Base-by-base conservation (phyloP, 35 echinoderm and acorn worm species). In the Chiridota heheva region DNA sequence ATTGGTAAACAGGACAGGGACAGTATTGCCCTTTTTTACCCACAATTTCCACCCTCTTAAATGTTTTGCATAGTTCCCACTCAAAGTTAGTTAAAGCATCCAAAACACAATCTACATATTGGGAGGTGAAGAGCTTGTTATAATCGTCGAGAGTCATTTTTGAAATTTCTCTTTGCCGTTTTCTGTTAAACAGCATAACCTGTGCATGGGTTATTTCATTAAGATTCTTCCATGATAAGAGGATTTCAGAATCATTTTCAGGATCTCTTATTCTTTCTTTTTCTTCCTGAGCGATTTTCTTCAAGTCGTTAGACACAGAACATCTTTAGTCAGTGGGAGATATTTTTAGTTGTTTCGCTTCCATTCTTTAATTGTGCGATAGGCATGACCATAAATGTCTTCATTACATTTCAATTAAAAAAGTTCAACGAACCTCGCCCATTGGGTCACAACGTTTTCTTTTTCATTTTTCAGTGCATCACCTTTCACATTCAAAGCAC, bases 141-240 rank as follows among this genome's bases (percentile, higher is more conserved):
- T 75, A 83, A 48, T 93, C 84, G 20, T 72, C 24, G 3, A 87
- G 5, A 13, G 55, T 87, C 85, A 93, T 87, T 44, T 83, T 87
- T 7, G 51, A 75, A 26, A 88, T 72, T 40, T 88, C 85, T 38
- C 90, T 84, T 83, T 84, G 78, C 40, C 90, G 69, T 42, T 72
- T 74, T 36, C 90, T 51, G 44, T 87, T 92, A 31, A 92, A 87
- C 4, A 92, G 32, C 58, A 92, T 76, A 6, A 92, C 40, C 44
- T 92, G 76, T 44, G 84, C 67, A 5, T 87, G 65, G 35, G 70
- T 75, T 4, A 66, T n/a, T 24, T 92, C 61, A 68, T 80, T 81
- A 4, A 92, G 69, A 33, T 49, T 58, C 63, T 63, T 82, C 90
- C 90, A 93, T 1, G 69, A 44, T 66, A n/a, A n/a, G n/a, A n/a